Conservation (phyloP, 2,888 invertebrate genomes). For the Clostera curtula region DNA sequence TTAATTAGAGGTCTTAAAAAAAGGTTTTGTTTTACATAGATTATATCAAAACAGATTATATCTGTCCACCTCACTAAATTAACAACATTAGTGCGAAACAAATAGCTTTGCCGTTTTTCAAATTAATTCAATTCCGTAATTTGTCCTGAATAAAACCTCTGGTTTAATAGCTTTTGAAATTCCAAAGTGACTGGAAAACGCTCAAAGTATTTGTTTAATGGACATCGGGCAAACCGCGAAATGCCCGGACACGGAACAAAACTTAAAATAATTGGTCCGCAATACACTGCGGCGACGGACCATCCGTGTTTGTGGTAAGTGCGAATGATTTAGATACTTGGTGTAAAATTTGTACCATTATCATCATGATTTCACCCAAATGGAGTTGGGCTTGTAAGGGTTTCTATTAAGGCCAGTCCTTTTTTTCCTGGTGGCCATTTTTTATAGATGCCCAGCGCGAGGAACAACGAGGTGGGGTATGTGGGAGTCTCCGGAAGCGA, state of each 20-base stretch:
- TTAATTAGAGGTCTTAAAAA: no score
- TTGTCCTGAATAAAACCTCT: conserved; percentile 32
- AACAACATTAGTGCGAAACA: conserved; percentile 4
- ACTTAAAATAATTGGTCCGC: conserved; percentile 72
- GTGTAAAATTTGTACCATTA: no score
- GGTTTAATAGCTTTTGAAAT: conserved; percentile 49
- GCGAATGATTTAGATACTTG: conserved; percentile 37
- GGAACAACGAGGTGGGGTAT: no score
- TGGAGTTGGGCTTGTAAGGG: no score
- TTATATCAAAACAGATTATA: no score
- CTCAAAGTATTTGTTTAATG: conserved; percentile 54
- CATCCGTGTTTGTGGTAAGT: conserved; percentile 17
- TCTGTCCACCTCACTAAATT: no score
- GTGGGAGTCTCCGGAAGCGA: no score
- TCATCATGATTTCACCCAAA: no score
- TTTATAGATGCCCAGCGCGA: no score
- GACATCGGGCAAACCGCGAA: conserved; percentile 59
- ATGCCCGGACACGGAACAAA: conserved; percentile 68
- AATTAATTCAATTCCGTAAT: conserved; percentile 22
- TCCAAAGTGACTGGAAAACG: conserved; percentile 30
- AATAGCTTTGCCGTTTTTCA: conserved; percentile 8
- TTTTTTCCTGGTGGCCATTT: no score
- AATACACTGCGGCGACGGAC: conserved; percentile 45
- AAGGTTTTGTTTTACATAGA: no score
- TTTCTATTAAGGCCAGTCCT: no score